A percentile compares a stretch with the other conserved stretches of the same genome.
phyloP scores from a whole-genome alignment of 2,113 vertebrate species.

The Nothocercus julius region DNA sequence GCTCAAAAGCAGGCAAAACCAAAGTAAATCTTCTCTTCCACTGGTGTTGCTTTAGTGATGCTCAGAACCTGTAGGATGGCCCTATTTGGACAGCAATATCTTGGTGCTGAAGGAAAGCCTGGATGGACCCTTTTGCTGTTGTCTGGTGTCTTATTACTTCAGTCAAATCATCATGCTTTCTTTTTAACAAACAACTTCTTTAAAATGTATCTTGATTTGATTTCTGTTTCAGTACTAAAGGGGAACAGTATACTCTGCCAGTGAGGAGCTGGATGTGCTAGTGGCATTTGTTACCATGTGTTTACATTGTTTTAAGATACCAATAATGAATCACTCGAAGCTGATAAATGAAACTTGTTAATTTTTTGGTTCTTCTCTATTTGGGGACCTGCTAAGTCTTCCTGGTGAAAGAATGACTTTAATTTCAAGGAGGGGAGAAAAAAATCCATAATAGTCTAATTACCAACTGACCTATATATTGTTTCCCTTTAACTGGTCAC shows the following conservation, averaged over 20 bases:
- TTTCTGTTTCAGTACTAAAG: constrained; percentile 82
- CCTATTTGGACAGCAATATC: constrained; percentile 60
- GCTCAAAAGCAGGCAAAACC: constrained; percentile 27
- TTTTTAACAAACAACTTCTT: constrained; percentile 76
- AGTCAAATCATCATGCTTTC: constrained; percentile 79
- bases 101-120: constrained; percentile 83
- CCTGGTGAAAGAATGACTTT: constrained; percentile 60
- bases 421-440: constrained; percentile 21
- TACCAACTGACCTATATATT: constrained; percentile 68
- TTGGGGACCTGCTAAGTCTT: constrained; percentile 59
- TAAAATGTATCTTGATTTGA: constrained; percentile 78
- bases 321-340: constrained; percentile 43
- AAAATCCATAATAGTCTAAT: neutral
- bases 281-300: constrained; percentile 29
- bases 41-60: constrained; percentile 23
- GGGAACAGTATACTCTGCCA: constrained; percentile 80
- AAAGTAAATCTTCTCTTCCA: neutral
- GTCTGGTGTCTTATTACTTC: constrained; percentile 79
- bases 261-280: constrained; percentile 40
- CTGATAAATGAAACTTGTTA: constrained; percentile 23
- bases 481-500: constrained; percentile 83
- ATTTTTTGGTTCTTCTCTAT: constrained; percentile 14
- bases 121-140: constrained; percentile 80
- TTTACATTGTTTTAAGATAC: constrained; percentile 51
- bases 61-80: neutral